Conservation (phyloP, 2,888 invertebrate genomes). For the Ophion ventricosus region DNA sequence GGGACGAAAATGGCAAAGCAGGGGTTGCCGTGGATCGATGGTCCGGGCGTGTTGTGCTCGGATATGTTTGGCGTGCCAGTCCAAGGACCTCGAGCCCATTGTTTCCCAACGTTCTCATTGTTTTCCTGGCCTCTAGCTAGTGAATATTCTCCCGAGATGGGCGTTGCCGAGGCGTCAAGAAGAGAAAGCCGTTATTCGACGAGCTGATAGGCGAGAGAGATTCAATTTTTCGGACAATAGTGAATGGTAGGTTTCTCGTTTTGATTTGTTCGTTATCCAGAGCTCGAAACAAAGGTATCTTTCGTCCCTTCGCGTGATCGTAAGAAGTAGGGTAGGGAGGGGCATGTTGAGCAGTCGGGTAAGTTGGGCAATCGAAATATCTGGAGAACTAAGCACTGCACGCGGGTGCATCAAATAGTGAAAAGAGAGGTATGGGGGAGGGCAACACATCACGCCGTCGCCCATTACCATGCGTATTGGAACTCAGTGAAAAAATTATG, state of each 20-base stretch:
- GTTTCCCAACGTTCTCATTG: conserved; percentile 70
- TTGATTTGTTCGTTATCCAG: not conserved
- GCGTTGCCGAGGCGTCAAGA: conserved; percentile 11
- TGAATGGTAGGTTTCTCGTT: not conserved
- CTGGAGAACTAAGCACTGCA: no score
- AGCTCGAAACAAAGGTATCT: not conserved
- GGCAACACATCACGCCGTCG: no score
- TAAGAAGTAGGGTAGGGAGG: not conserved
- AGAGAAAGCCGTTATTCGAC: conserved; percentile 8
- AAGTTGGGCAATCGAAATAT: no score
- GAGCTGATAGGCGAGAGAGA: not conserved
- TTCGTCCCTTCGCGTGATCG: not conserved
- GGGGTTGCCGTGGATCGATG: conserved; percentile 40
- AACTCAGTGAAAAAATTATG: no score
- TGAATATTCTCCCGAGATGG: conserved; percentile 62
- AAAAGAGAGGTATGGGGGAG: no score
- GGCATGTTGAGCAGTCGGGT: no score
- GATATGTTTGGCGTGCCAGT: conserved; percentile 49
- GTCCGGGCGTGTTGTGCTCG: conserved; percentile 42
- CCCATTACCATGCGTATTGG: no score
- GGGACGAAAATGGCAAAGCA: conserved; percentile 26
- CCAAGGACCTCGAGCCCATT: conserved; percentile 66
- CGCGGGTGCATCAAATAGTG: no score
- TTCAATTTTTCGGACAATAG: not conserved
- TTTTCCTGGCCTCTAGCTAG: conserved; percentile 65